phyloP scores from a whole-genome alignment of 2,113 vertebrate genomes.

The Lonchura striata region DNA sequence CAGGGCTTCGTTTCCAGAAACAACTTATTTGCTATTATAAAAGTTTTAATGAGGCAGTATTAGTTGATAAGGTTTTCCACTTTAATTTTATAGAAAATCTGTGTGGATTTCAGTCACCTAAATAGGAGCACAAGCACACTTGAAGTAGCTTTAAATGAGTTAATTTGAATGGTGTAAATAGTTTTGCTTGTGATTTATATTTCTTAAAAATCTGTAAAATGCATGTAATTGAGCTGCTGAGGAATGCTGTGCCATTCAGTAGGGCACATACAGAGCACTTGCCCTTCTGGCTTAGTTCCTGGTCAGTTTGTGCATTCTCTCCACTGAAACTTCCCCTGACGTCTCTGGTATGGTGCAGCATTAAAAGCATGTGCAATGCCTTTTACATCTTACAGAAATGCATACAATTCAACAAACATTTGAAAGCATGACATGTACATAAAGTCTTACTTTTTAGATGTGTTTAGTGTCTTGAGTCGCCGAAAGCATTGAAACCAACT shows the following conservation, averaged over 20 bases:
- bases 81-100: not conserved
- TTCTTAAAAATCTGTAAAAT: not conserved
- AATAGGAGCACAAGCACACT: not conserved
- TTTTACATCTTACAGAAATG: not conserved
- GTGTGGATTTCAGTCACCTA: not conserved
- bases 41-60: not conserved
- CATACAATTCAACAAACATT: not conserved
- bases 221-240: not conserved
- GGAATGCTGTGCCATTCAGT: not conserved
- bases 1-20: not conserved
- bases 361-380: not conserved
- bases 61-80: not conserved
- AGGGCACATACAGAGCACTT: not conserved
- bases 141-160: not conserved
- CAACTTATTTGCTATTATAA: not conserved
- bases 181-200: not conserved
- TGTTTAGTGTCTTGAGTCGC: not conserved
- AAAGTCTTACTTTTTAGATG: not conserved
- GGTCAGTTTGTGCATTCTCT: not conserved
- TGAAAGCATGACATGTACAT: not conserved
- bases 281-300: not conserved
- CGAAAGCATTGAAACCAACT: not conserved
- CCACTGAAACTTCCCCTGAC: not conserved
- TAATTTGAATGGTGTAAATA: not conserved
- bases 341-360: not conserved